Evolutionary conservation across 2,797 vertebrate species (phyloP), one percentile per base, ranked within the genome.

Genomic region (Caiman crocodilus): DNA sequence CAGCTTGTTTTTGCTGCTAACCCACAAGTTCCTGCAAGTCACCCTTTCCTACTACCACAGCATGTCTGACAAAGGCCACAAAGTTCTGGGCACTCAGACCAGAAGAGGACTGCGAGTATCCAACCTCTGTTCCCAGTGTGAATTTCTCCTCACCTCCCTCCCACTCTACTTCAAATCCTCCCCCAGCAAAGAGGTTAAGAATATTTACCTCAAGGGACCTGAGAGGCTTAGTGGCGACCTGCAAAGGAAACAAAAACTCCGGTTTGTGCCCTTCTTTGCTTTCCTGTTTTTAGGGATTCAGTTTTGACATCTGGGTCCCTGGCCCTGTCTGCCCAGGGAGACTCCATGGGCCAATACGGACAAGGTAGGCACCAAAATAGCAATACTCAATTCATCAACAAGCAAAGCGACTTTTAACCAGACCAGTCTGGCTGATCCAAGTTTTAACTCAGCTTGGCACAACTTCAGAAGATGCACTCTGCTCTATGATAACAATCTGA

Each of bases 191-290:
- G 26, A 20, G 58, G 79, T 76, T 25, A 35, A 56, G 16, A n/a
- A 63, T 59, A 76, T 87, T 87, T 55, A 93, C 91, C 84, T 93
- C 69, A 93, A 64, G 56, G 91, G 91, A 55, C 91, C 91, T 25
- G 91, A 58, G 32, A 93, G 84, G 80, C 35, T 93, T 63, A 93
- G 55, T 12, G 91, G 91, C 12, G 91, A 92, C 67, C 91, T 92
- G 82, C 64, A 78, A 77, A 67, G 30, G 26, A 67, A 69, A 92
- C n/a, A 77, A 58, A 84, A 88, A 74, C 6, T 50, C 50, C 35
- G 28, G 74, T 82, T 78, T 58, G 30, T n/a, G 20, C 58, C 63
- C 64, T 86, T 87, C 80, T 65, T 63, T 82, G 26, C n/a, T 78
- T 50, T 28, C 59, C 58, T 35, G 79, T 21, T 58, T 17, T 71